A percentile compares a stretch with the other conserved stretches of the same genome.
phyloP scores from a whole-genome alignment of 92 coral and sea anemone species.

The Parazoanthus darwini region DNA sequence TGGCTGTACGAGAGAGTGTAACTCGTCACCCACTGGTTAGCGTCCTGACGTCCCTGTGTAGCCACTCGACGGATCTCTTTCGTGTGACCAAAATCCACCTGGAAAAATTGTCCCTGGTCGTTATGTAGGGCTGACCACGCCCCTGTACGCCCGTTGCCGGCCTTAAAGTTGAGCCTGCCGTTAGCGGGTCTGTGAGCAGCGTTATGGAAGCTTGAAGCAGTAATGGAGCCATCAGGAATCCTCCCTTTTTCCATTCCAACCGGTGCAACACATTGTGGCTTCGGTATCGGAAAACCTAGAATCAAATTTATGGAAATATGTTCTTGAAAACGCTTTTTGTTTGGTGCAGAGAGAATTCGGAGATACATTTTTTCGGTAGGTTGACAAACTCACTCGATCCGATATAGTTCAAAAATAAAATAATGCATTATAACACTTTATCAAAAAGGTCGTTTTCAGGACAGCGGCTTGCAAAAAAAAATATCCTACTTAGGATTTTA shows the following conservation, averaged over 20 bases:
- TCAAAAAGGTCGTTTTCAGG: too few relatives aligned
- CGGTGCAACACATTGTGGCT: neutral
- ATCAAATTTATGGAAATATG: neutral
- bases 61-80: constrained; percentile 2
- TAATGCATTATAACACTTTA: too few relatives aligned
- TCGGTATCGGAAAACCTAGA: neutral
- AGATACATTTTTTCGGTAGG: too few relatives aligned
- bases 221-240: neutral
- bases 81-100: constrained; percentile 10
- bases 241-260: constrained; percentile 3
- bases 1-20: constrained; percentile 24
- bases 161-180: constrained; percentile 8
- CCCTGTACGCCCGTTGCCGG: constrained; percentile 23
- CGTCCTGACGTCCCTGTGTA: constrained; percentile 28
- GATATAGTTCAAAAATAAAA: too few relatives aligned
- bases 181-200: neutral
- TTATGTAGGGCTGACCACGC: neutral
- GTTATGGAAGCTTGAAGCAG: constrained; percentile 5
- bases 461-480: too few relatives aligned
- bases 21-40: constrained; percentile 18
- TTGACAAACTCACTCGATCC: too few relatives aligned
- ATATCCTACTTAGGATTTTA: too few relatives aligned
- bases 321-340: too few relatives aligned
- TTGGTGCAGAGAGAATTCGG: too few relatives aligned
- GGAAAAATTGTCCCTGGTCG: constrained; percentile 22